Conservation (phyloP, 2,888 invertebrate genomes). For the Caenorhabditis zanzibari region DNA sequence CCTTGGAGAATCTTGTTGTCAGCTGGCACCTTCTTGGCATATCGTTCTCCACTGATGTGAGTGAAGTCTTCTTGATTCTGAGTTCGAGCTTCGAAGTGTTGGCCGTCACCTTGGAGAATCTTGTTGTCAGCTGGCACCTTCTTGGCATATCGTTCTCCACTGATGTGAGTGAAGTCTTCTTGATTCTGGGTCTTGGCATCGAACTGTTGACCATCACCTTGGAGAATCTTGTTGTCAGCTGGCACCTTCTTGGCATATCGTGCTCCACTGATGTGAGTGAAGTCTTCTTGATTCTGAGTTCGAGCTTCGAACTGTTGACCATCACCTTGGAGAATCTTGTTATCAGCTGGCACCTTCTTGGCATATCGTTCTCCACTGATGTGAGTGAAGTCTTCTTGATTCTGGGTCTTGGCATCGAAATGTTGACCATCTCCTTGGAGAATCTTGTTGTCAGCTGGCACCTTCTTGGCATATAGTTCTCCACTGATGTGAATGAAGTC, state of each 20-base stretch:
- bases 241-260: slow-evolving; percentile 24
- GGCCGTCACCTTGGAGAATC: slow-evolving; percentile 17
- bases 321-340: slow-evolving; percentile 36
- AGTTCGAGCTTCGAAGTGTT: slow-evolving; percentile 1
- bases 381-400: slow-evolving; percentile 39
- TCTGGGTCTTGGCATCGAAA: slow-evolving; percentile 27
- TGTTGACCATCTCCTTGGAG: slow-evolving; percentile 31
- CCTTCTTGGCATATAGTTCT: slow-evolving; percentile 31
- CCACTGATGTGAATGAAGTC: slow-evolving; percentile 11
- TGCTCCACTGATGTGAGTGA: slow-evolving; percentile 6
- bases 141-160: slow-evolving; percentile 22
- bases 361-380: slow-evolving; percentile 32
- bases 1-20: slow-evolving; percentile 36
- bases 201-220: slow-evolving; percentile 28
- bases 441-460: slow-evolving; percentile 27
- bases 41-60: slow-evolving; percentile 11
- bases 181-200: slow-evolving; percentile 24
- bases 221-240: slow-evolving; percentile 15
- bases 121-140: slow-evolving; percentile 19
- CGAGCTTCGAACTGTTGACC: slow-evolving; percentile 30
- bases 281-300: slow-evolving; percentile 34
- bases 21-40: slow-evolving; percentile 12
- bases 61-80: slow-evolving; percentile 23
- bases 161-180: slow-evolving; percentile 16
- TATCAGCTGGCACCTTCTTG: slow-evolving; percentile 36